Evolutionary conservation across 2,888 invertebrate genomes (phyloP).

Genomic region (Drosophila testacea): DNA sequence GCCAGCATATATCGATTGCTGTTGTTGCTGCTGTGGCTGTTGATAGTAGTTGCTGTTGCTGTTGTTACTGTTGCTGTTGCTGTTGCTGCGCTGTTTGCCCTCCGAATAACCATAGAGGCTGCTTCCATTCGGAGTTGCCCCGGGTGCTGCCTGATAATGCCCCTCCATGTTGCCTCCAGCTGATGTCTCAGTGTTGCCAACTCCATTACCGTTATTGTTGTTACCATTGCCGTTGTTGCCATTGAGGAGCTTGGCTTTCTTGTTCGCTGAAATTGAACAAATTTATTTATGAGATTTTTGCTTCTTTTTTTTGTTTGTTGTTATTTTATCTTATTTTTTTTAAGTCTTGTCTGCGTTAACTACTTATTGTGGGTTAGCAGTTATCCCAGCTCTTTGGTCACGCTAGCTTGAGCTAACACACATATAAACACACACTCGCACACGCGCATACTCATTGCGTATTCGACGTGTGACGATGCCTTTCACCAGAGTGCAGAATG

Average conservation of each 20-base stretch:
- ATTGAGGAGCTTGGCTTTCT: slow-evolving; percentile 86
- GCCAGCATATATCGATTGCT: slow-evolving; percentile 70
- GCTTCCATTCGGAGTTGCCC: slow-evolving; percentile 14
- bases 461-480: slow-evolving; percentile 60
- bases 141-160: slow-evolving; percentile 39
- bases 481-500: slow-evolving; percentile 61
- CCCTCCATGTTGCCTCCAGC: slow-evolving; percentile 34
- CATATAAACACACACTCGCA: slow-evolving; percentile 6
- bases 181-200: slow-evolving; percentile 18
- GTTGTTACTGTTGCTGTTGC: slow-evolving; percentile 29
- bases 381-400: slow-evolving; percentile 68
- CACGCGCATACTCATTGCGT: slow-evolving; percentile 58
- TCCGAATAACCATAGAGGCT: slow-evolving; percentile 66
- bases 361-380: slow-evolving; percentile 71
- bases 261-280: slow-evolving; percentile 86
- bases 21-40: slow-evolving; percentile 64
- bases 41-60: slow-evolving; percentile 49
- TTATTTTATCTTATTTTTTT: background rate
- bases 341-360: slow-evolving; percentile 47
- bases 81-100: slow-evolving; percentile 58
- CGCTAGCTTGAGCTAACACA: slow-evolving; percentile 55
- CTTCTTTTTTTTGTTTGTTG: no score
- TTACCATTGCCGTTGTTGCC: slow-evolving; percentile 51
- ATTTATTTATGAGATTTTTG: slow-evolving; percentile 82
- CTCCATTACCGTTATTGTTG: slow-evolving; percentile 27